phyloP scores from a whole-genome alignment of 2,888 invertebrate genomes.

The Synanthedon formicaeformis region DNA sequence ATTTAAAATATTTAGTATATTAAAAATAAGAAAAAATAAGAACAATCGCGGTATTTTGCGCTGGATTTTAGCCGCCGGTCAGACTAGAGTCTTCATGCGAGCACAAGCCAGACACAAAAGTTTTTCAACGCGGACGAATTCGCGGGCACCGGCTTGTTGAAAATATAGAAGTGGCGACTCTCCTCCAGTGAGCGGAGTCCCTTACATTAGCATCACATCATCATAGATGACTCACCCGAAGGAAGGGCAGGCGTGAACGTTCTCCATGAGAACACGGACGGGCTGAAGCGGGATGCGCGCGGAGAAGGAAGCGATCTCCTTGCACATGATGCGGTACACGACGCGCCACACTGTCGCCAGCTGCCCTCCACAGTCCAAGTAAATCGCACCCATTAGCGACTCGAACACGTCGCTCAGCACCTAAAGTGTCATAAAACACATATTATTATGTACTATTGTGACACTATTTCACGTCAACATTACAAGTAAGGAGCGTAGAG shows the following conservation, averaged over 20 bases:
- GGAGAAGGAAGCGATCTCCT: slow-evolving; percentile 87
- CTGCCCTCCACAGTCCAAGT: slow-evolving; percentile 82
- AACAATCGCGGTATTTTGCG: no score
- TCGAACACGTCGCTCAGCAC: slow-evolving; percentile 95
- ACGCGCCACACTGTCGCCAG: slow-evolving; percentile 84
- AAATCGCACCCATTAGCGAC: slow-evolving; percentile 91
- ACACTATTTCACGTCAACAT: neutral
- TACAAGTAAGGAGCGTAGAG: no score
- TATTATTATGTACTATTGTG: no score
- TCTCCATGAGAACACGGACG: slow-evolving; percentile 87
- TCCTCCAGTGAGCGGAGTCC: neutral
- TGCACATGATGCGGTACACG: slow-evolving; percentile 84
- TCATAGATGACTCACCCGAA: slow-evolving; percentile 73
- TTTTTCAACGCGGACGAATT: no score
- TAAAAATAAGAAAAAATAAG: no score
- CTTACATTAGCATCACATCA: neutral
- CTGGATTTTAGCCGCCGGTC: no score
- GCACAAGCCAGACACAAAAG: no score
- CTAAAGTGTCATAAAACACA: slow-evolving; percentile 45
- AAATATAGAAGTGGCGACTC: no score
- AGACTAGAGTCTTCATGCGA: no score
- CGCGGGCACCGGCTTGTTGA: no score
- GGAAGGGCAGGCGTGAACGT: slow-evolving; percentile 78
- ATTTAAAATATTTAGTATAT: no score
- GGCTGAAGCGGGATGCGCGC: slow-evolving; percentile 89